These are phyloP conservation scores for Polyommatus icarus DNA, from an alignment of 2,888 invertebrate species.

Conservation along the genomic window DNA sequence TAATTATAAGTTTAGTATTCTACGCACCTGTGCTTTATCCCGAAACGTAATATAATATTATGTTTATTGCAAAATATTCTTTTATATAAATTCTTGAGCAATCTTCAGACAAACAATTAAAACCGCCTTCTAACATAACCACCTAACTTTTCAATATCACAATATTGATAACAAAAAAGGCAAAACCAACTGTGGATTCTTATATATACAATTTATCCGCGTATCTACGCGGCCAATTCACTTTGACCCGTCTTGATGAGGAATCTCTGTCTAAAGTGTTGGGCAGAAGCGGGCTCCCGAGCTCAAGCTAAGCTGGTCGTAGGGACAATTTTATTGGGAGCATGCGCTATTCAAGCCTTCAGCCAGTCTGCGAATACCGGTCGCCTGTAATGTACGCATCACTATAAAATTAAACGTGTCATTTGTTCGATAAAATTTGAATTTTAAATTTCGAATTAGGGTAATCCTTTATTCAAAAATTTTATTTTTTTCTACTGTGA, in stretches of 20 bases:
- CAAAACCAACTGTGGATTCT: conserved; percentile 73
- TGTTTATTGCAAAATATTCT: neutral
- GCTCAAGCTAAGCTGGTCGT: conserved; percentile 45
- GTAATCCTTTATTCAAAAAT: neutral
- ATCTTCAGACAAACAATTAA: neutral
- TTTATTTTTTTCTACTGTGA: neutral
- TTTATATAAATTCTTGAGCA: neutral
- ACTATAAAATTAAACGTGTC: conserved; percentile 22
- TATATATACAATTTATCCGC: conserved; percentile 49
- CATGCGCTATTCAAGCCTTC: conserved; percentile 59
- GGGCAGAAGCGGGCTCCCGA: neutral
- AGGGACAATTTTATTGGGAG: conserved; percentile 53
- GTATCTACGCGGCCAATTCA: conserved; percentile 47
- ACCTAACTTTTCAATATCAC: conserved; percentile 12
- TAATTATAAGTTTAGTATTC: no score
- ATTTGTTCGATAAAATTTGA: conserved; percentile 26
- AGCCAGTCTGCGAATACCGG: conserved; percentile 58
- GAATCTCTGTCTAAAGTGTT: neutral
- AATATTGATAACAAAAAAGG: conserved; percentile 42
- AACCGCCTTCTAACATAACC: neutral
- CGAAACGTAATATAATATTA: no score
- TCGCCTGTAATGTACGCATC: conserved; percentile 51
- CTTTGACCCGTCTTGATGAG: conserved; percentile 43
- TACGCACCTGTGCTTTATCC: no score
- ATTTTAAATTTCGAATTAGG: neutral